Conservation (phyloP, 1,140 invertebrate species). For the Thaumetopoea pityocampa region DNA sequence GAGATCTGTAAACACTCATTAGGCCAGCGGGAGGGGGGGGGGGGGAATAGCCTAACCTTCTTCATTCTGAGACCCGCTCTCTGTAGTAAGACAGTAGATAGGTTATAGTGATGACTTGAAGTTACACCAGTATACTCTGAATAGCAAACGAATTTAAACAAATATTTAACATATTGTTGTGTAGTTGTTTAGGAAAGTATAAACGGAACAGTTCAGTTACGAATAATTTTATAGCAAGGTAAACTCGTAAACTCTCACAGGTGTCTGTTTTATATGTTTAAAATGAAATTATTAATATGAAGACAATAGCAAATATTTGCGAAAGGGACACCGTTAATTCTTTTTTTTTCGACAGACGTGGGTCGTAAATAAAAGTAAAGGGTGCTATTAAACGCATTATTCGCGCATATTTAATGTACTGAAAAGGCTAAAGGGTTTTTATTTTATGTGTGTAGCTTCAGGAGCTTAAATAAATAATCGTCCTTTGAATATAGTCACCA, state of each 20-base stretch:
- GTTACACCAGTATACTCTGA: too few relatives aligned
- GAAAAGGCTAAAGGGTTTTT: constrained; percentile 68
- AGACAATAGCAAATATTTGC: constrained; percentile 57
- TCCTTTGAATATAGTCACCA: constrained; percentile 53
- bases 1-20: too few relatives aligned
- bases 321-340: constrained; percentile 60
- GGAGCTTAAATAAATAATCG: constrained; percentile 64
- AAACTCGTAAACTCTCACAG: constrained; percentile 9
- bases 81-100: too few relatives aligned
- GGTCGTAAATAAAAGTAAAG: constrained; percentile 69
- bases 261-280: constrained; percentile 10
- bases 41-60: too few relatives aligned
- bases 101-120: too few relatives aligned
- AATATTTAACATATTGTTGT: too few relatives aligned
- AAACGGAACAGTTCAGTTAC: too few relatives aligned
- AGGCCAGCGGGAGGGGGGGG: too few relatives aligned
- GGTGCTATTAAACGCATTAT: constrained; percentile 73
- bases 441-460: constrained; percentile 58
- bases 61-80: too few relatives aligned
- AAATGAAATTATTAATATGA: constrained; percentile 16
- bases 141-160: constrained; percentile 43
- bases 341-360: constrained; percentile 56
- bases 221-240: too few relatives aligned
- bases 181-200: too few relatives aligned
- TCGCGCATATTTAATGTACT: constrained; percentile 72